Conservation (phyloP, 2,113 vertebrate species). For the Rhinogobius similis region DNA sequence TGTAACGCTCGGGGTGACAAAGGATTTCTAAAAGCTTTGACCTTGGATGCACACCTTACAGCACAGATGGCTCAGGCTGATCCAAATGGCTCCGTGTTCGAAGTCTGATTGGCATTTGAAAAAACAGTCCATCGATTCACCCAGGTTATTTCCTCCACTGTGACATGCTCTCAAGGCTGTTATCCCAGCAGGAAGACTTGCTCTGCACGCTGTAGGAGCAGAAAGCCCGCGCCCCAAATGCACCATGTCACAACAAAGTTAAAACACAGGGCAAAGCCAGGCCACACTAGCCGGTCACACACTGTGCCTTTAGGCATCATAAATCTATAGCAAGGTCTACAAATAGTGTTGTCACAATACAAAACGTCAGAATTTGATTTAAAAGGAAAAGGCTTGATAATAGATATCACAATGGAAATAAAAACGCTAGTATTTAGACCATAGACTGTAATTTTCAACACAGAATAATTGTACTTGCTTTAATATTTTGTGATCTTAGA, state of each 20-base stretch:
- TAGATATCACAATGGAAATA: no score
- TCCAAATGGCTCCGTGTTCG: slow-evolving; percentile 57
- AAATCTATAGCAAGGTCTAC: neutral
- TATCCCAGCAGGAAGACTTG: slow-evolving; percentile 54
- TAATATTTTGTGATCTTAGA: no score
- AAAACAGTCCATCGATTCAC: slow-evolving; percentile 59
- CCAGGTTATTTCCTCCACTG: slow-evolving; percentile 53
- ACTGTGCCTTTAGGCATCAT: neutral
- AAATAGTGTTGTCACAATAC: neutral
- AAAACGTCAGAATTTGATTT: no score
- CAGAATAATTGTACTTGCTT: no score
- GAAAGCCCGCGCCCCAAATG: slow-evolving; percentile 21
- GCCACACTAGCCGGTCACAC: neutral
- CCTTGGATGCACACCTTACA: slow-evolving; percentile 48
- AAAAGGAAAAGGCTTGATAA: no score
- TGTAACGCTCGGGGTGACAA: slow-evolving; percentile 34
- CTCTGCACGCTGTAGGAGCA: slow-evolving; percentile 18
- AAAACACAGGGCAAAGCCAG: slow-evolving; percentile 9
- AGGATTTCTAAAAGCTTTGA: slow-evolving; percentile 54
- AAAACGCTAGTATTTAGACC: no score
- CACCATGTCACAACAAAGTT: slow-evolving; percentile 21
- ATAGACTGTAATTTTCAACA: no score
- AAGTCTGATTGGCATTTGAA: slow-evolving; percentile 67
- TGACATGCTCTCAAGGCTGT: slow-evolving; percentile 55
- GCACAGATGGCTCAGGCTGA: slow-evolving; percentile 40